A percentile compares a stretch with the other conserved stretches of the same genome.
phyloP scores from a whole-genome alignment of 2,113 vertebrate genomes.

The Ivindomyrus marchei region DNA sequence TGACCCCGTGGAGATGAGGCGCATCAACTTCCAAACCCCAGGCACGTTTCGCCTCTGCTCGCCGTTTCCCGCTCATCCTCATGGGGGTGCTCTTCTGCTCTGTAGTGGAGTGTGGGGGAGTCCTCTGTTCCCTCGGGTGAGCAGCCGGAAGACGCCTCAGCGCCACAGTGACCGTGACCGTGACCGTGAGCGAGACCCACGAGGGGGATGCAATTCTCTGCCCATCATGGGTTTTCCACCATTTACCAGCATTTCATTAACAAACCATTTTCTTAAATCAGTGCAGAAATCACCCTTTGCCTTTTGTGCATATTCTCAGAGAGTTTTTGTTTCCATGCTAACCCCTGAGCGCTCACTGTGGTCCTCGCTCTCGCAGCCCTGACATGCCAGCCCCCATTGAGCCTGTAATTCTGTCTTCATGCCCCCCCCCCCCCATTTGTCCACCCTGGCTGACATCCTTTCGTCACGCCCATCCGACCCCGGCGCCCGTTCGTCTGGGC shows the following conservation, averaged over 20 bases:
- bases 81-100: not conserved
- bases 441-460: not conserved
- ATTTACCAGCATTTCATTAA: not conserved
- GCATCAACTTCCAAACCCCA: constrained; percentile 97
- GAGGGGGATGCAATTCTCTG: not conserved
- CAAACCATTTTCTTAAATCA: not conserved
- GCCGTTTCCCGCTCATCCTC: not conserved
- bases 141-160: not conserved
- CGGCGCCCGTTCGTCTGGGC: not conserved
- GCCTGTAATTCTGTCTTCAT: not conserved
- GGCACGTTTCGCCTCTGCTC: constrained; percentile 56
- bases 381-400: not conserved
- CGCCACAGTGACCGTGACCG: not conserved
- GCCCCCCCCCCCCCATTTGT: not conserved
- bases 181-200: not conserved
- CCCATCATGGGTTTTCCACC: not conserved
- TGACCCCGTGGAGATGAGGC: constrained; percentile 94
- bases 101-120: not conserved
- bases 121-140: not conserved
- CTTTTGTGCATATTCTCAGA: not conserved
- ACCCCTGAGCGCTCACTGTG: not conserved
- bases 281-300: not conserved
- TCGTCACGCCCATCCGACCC: not conserved
- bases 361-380: not conserved
- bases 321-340: not conserved